Conservation (phyloP, 2,888 invertebrate species). For the Eubasilissa splendida region DNA sequence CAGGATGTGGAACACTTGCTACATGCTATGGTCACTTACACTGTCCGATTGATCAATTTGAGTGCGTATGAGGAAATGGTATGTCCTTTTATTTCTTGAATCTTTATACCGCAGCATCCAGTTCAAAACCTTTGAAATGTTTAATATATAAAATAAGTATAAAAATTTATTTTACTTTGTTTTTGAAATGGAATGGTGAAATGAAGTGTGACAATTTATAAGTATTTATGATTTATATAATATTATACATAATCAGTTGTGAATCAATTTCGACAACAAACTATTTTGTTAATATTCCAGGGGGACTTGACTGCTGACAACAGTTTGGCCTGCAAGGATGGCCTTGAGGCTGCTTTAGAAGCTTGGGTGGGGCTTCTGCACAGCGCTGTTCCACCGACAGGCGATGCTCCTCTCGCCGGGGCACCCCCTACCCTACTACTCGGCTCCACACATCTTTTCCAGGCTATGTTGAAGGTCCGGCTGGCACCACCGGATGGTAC, state of each 20-base stretch:
- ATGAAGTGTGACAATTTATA: no score
- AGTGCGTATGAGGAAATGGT: slow-evolving; percentile 68
- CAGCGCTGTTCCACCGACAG: slow-evolving; percentile 62
- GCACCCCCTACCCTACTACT: slow-evolving; percentile 62
- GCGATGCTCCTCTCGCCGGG: slow-evolving; percentile 66
- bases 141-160: no score
- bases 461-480: slow-evolving; percentile 85
- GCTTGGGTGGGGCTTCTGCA: slow-evolving; percentile 70
- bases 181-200: no score
- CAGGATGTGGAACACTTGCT: slow-evolving; percentile 68
- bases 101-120: no score
- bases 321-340: slow-evolving; percentile 66
- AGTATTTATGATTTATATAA: no score
- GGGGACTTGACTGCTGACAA: slow-evolving; percentile 63
- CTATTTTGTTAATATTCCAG: slow-evolving; percentile 52
- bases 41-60: slow-evolving; percentile 45
- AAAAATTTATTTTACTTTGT: no score
- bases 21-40: slow-evolving; percentile 65
- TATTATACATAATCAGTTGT: no score
- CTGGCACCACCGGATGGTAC: slow-evolving; percentile 86
- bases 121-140: no score
- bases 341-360: slow-evolving; percentile 70
- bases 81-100: slow-evolving; percentile 61
- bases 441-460: slow-evolving; percentile 77
- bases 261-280: no score